A percentile compares a stretch with the other conserved stretches of the same genome.
phyloP scores from a whole-genome alignment of 2,888 invertebrate species.

The Ophion ventricosus region DNA sequence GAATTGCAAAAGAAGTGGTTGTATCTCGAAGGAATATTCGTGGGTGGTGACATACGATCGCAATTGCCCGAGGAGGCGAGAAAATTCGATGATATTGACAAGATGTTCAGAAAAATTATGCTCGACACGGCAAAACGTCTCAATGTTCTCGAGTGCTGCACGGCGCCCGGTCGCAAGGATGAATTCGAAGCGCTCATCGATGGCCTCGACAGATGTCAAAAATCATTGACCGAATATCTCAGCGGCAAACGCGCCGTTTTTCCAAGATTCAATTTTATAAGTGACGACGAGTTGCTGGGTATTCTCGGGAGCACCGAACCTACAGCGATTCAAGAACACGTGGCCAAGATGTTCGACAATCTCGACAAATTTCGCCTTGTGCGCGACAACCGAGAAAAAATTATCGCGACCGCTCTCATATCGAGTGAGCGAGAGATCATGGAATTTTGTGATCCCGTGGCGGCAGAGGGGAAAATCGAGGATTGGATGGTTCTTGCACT shows the following conservation, averaged over 20 bases:
- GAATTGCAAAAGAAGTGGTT: slow-evolving; percentile 95
- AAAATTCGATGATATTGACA: slow-evolving; percentile 95
- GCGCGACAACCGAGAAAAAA: slow-evolving; percentile 86
- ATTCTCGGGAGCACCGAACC: slow-evolving; percentile 95
- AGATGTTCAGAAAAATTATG: slow-evolving; percentile 93
- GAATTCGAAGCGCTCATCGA: slow-evolving; percentile 90
- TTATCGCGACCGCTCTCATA: slow-evolving; percentile 91
- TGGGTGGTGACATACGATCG: slow-evolving; percentile 93
- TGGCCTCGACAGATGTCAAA: slow-evolving; percentile 95
- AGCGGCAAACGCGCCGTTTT: slow-evolving; percentile 94
- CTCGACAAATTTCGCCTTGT: slow-evolving; percentile 90
- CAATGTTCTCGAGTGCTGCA: slow-evolving; percentile 92
- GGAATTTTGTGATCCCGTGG: slow-evolving; percentile 90
- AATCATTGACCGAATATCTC: slow-evolving; percentile 95
- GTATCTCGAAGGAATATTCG: slow-evolving; percentile 96
- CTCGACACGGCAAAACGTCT: slow-evolving; percentile 91
- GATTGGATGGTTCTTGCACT: slow-evolving; percentile 96
- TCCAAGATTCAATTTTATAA: slow-evolving; percentile 96
- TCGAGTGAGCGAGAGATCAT: slow-evolving; percentile 95
- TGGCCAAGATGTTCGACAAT: slow-evolving; percentile 98
- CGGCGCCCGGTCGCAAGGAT: slow-evolving; percentile 88
- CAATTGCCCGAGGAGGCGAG: slow-evolving; percentile 95
- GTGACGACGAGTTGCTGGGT: slow-evolving; percentile 95
- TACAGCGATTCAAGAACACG: slow-evolving; percentile 94
- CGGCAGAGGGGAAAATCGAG: slow-evolving; percentile 93